Evolutionary conservation across 2,888 invertebrate species (phyloP), one percentile per base, ranked within the genome.

Genomic region (Macaria notata): DNA sequence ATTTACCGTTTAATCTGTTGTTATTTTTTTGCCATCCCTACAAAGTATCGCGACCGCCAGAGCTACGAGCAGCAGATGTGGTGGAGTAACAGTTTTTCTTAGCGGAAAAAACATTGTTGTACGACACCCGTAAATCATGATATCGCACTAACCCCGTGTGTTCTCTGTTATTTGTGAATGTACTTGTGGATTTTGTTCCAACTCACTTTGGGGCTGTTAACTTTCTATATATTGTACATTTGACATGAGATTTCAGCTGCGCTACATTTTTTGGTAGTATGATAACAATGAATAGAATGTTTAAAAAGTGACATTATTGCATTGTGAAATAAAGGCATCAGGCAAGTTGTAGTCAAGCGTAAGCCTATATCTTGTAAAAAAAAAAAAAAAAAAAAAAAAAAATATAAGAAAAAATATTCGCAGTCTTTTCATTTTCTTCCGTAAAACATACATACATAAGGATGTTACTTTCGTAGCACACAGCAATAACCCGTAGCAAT

Each of bases 1-100:
- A 19, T 19, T 19, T 19, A 1, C 19, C 19, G 19, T 19, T 19
- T 6, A 36, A 36, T 36, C 5, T 4, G 4, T 36, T 36, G 33
- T 36, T 36, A 1, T 36, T 1, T 36, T 36, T 36, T 30, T 44
- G n/a, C 44, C 36, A 9, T 9, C 50, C 9, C 44, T 50, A 44
- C 50, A 44, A 8, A 52, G 41, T 39, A 51, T 31, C 46, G 52
- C 46, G 52, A 45, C 30, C 46, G 31, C 52, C 29, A 44, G 52
- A 46, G 39, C 39, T 46, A 45, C 52, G 46, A 52, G 52, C 46
- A 52, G 39, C 52, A 52, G 52, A 52, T 52, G 52, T 45, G 46
- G 46, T 52, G 39, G 46, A 52, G 46, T 46, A 52, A 52, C 52
- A 46, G 52, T 52, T 52, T 51, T 52, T 52, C 52, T 52, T 52